Base-by-base conservation (phyloP, 2,113 vertebrate species). In the Cryptomyrus ogoouensis region DNA sequence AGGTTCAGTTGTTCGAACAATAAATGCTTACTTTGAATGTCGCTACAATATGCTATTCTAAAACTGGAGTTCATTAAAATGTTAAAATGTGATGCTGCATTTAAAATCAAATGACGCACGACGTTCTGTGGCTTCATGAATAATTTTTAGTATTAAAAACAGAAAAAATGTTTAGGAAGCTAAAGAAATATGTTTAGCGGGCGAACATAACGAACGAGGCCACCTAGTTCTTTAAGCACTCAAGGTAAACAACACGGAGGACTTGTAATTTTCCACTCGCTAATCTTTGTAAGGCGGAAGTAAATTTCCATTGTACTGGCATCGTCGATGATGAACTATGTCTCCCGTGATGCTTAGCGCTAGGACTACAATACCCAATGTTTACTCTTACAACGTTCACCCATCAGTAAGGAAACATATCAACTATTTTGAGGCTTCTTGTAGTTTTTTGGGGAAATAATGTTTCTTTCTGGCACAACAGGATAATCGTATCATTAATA, bases 251-350 rank as follows among this genome's bases (percentile, higher is more conserved):
- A n/a, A 88, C 19, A 35, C 21, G 3, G 10, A 50, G 2, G 31
- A 17, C 17, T 74, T 49, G 87, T 88, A 95, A 94, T 92, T 93
- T 95, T 96, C 95, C 95, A 95, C 91, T 88, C 44, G 3, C n/a
- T 91, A 88, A 7, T 31, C 19, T 50, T 39, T 83, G 35, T 17
- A 84, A 50, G 46, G 5, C 39, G 85, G 85, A 52, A 88, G 89
- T 90, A 90, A 90, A 53, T 90, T 90, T 90, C 89, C 89, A 90
- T 24, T 87, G 46, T 35, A 74, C 46, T 70, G 84, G 21, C 27
- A 86, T 39, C 89, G 47, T n/a, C 19, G 1, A 5, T 0, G 0
- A 42, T 42, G n/a, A 88, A 95, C 94, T 91, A 88, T 92, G 90
- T 91, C 92, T 93, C 95, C 96, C 94, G 93, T n/a, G n/a, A 91